Evolutionary conservation across 1,140 invertebrate species (phyloP).

Genomic region (Drosophila prosaltans): DNA sequence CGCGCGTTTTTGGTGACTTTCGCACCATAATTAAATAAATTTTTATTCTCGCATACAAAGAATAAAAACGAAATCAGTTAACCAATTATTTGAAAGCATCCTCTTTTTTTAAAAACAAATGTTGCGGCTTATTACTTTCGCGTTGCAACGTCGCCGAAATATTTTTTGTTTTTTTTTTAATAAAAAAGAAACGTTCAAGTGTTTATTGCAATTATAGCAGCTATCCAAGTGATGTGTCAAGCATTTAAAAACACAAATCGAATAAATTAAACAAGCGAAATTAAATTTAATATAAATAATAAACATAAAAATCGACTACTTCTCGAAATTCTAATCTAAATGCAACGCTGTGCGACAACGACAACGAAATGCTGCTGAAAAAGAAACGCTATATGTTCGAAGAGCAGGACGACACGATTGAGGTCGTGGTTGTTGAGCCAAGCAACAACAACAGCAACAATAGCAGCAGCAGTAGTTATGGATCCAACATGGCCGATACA

Average conservation of each 20-base stretch:
- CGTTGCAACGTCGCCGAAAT: conserved; percentile 27
- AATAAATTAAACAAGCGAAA: conserved; percentile 28
- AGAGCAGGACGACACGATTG: conserved; percentile 75
- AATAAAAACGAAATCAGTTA: neutral
- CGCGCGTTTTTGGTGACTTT: neutral
- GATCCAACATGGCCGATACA: conserved; percentile 93
- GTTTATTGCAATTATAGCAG: conserved; percentile 22
- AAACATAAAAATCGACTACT: conserved; percentile 5
- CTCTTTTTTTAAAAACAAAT: conserved; percentile 7
- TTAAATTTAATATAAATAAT: neutral
- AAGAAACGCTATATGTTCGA: conserved; percentile 81
- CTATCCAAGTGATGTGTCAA: conserved; percentile 46
- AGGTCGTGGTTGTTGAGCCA: conserved; percentile 59
- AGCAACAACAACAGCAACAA: conserved; percentile 65
- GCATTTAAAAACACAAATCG: conserved; percentile 32
- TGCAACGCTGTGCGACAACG: conserved; percentile 56
- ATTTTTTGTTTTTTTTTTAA: conserved; percentile 1
- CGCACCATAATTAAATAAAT: neutral
- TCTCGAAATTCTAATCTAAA: conserved; percentile 54
- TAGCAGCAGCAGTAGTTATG: conserved; percentile 85
- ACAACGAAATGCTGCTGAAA: conserved; percentile 78
- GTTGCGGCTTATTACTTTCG: neutral
- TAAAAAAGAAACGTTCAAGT: conserved; percentile 26
- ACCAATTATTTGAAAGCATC: neutral
- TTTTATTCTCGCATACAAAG: neutral